These are phyloP conservation scores for Tenthredo livida DNA, from an alignment of 2,888 invertebrate genomes.

Conservation along the genomic window DNA sequence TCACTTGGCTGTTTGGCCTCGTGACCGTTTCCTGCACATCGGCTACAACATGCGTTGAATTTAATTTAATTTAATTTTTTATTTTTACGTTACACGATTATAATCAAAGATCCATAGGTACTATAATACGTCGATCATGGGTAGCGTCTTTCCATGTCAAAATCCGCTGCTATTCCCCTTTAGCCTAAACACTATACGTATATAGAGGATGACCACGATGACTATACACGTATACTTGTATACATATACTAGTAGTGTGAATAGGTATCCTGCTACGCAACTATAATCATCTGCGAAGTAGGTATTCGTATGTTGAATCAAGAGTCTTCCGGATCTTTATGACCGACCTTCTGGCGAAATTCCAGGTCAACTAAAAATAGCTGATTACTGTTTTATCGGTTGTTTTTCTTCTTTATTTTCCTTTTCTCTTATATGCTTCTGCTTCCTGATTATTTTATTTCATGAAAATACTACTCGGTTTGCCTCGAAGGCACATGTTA, in stretches of 20 bases:
- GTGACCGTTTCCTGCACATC: neutral
- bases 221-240: neutral
- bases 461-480: neutral
- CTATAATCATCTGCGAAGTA: neutral
- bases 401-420: neutral
- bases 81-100: neutral
- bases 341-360: constrained; percentile 32
- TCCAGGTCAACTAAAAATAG: constrained; percentile 50
- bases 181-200: neutral
- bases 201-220: neutral
- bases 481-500: neutral
- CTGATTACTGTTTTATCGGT: neutral
- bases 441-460: neutral
- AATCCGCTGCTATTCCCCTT: neutral
- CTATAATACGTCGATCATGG: neutral
- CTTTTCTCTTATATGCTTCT: neutral
- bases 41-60: neutral
- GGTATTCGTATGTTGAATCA: neutral
- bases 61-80: neutral
- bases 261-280: neutral
- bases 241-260: neutral
- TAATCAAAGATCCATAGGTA: neutral
- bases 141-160: neutral
- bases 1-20: neutral
- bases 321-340: constrained; percentile 30